Evolutionary conservation across 2,797 vertebrate species (phyloP).

Genomic region (Eospalax fontanierii): DNA sequence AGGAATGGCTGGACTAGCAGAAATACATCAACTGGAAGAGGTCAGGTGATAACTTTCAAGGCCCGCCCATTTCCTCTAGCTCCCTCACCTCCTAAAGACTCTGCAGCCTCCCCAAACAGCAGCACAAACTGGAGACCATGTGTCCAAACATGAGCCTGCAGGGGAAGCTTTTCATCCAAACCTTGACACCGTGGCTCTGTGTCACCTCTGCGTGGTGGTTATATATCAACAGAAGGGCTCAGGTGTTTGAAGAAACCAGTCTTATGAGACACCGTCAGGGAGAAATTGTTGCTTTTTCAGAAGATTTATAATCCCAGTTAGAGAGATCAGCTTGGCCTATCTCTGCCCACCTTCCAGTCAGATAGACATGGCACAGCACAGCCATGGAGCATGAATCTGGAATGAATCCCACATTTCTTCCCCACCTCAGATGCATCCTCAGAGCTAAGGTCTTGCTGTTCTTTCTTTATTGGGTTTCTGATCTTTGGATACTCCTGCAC

Average conservation of each 20-base stretch:
- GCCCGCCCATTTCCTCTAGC: neutral
- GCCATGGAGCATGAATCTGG: neutral
- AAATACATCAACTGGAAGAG: neutral
- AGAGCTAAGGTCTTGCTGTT: too few relatives aligned
- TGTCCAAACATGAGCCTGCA: neutral
- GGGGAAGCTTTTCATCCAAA: neutral
- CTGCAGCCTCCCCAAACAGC: neutral
- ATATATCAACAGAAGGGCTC: neutral
- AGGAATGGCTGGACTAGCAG: neutral
- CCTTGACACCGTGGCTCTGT: neutral
- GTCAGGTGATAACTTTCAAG: neutral
- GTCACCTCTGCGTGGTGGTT: neutral
- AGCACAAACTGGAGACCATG: neutral
- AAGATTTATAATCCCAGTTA: neutral
- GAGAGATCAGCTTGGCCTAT: neutral
- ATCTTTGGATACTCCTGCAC: neutral
- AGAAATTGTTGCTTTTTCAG: constrained; percentile 26
- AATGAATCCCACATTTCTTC: too few relatives aligned
- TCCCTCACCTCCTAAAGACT: neutral
- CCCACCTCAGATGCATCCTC: neutral
- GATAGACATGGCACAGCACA: neutral
- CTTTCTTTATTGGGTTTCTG: neutral
- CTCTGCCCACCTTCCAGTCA: neutral
- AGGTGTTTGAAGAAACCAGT: constrained; percentile 23
- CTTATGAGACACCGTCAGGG: neutral